These are phyloP conservation scores for Cerceris rybyensis DNA, from an alignment of 2,888 invertebrate genomes.

Conservation along the genomic window DNA sequence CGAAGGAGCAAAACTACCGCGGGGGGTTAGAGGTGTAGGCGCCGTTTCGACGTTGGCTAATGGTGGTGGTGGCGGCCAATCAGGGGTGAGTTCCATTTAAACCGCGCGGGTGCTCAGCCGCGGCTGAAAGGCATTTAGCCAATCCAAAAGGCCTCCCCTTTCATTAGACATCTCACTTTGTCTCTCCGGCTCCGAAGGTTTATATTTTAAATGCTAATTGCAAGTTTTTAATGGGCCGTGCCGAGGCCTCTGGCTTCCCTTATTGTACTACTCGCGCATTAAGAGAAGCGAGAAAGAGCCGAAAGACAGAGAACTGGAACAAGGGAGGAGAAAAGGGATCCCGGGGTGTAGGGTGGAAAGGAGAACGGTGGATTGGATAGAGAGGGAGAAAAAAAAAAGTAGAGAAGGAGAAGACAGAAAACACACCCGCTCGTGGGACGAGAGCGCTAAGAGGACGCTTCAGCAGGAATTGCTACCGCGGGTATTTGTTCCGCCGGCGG, in stretches of 20 bases:
- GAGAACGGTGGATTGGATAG: conserved; percentile 13
- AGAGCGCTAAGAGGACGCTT: conserved; percentile 36
- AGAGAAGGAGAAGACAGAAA: conserved; percentile 23
- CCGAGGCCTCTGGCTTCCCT: conserved; percentile 67
- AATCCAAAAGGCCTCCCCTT: conserved; percentile 80
- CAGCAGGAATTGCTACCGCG: conserved; percentile 42
- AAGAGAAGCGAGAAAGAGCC: conserved; percentile 38
- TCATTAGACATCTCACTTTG: conserved; percentile 81
- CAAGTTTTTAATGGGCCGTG: conserved; percentile 79
- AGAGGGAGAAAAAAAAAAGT: conserved; percentile 16
- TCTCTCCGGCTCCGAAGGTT: conserved; percentile 70
- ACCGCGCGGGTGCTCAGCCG: conserved; percentile 69
- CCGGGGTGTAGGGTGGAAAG: conserved; percentile 49
- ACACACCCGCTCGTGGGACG: conserved; percentile 27
- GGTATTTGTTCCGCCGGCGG: conserved; percentile 71
- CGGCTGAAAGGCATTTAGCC: conserved; percentile 80
- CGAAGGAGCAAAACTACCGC: conserved; percentile 67
- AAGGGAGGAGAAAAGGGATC: conserved; percentile 26
- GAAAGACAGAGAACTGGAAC: conserved; percentile 13
- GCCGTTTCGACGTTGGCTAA: conserved; percentile 49
- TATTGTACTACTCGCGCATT: conserved; percentile 64
- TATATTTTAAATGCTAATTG: conserved; percentile 81
- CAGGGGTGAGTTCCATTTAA: conserved; percentile 76
- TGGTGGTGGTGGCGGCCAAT: conserved; percentile 68
- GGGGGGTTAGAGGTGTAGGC: conserved; percentile 39